These are phyloP conservation scores for Drosophila elegans DNA, from an alignment of 1,140 invertebrate genomes.

Conservation along the genomic window DNA sequence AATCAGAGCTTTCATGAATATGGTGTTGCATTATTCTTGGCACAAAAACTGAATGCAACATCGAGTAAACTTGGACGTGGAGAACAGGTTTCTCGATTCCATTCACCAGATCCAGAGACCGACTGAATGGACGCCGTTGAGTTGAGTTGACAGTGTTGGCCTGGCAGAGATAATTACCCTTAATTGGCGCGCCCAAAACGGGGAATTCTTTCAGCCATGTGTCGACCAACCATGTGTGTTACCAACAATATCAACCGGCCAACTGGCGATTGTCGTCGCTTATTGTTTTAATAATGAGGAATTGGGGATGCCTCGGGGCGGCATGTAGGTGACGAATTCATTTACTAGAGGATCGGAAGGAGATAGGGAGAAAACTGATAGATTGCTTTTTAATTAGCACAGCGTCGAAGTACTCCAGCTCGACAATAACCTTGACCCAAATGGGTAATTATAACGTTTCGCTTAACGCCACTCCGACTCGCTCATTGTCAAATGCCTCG, in stretches of 20 bases:
- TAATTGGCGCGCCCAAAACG: conserved; percentile 73
- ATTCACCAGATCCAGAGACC: conserved; percentile 35
- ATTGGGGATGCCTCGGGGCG: conserved; percentile 40
- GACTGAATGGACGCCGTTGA: conserved; percentile 28
- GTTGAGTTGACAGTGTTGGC: conserved; percentile 42
- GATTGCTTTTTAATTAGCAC: conserved; percentile 75
- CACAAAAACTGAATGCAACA: conserved; percentile 30
- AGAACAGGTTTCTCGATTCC: conserved; percentile 43
- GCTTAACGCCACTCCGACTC: conserved; percentile 45
- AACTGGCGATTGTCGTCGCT: conserved; percentile 64
- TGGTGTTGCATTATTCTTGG: conserved; percentile 9
- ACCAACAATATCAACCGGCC: conserved; percentile 39
- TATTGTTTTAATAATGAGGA: conserved; percentile 67
- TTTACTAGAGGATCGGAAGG: conserved; percentile 20
- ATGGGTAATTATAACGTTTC: conserved; percentile 70
- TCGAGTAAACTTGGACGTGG: conserved; percentile 11
- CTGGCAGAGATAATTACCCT: conserved; percentile 66
- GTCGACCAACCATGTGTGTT: conserved; percentile 58
- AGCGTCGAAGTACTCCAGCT: conserved; percentile 51
- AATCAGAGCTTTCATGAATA: conserved; percentile 8
- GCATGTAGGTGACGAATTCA: conserved; percentile 52
- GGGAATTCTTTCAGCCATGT: conserved; percentile 63
- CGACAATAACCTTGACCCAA: conserved; percentile 70
- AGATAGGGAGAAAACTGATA: conserved; percentile 35
- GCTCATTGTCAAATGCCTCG: conserved; percentile 45